Evolutionary conservation across 2,797 vertebrate genomes (phyloP), one percentile per base, ranked within the genome.

Genomic region (Dendrocincla tyrannina): DNA sequence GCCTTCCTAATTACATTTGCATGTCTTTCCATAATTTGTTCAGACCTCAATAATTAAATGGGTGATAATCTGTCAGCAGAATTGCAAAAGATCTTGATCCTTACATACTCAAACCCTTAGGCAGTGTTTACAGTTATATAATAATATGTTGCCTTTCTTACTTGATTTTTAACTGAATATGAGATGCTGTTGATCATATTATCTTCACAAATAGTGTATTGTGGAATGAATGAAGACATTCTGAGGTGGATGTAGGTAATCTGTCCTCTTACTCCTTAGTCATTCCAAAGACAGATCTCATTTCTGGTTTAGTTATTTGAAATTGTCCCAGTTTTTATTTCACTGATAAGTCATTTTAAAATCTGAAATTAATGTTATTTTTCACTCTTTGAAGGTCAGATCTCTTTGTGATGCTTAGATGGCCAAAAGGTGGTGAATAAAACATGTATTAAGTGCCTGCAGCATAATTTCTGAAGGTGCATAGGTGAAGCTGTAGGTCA

Each of bases 1-100:
- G 30, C 35, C 59, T 52, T 88, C 33, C 52, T 88, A 94, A 87
- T 95, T 89, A 78, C 77, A 85, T 91, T 83, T 92, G 75, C 85
- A n/a, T 94, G 91, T 74, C 55, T 92, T 85, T 81, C 55, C 89
- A 47, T 94, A 83, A 66, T 94, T 95, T 96, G 81, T 91, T 95
- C 66, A 91, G 69, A 63, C 80, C 44, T 56, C 58, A 92, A 46
- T 95, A 92, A 96, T 97, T 94, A 91, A 93, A 59, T 91, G 58
- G 60, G 56, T 89, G 95, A 95, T 94, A 85, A 91, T 97, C 86
- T 76, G 10, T 89, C 69, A 94, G 30, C 60, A 91, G 64, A 88
- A 93, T 93, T 95, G 89, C 70, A 64, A 41, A 87, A 92, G 50
- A 68, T 13, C 68, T 96, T 70, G 52, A 72, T 93, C 47, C 66